These are phyloP conservation scores for Cyrtonyx montezumae DNA, from an alignment of 2,113 vertebrate genomes.

Conservation along the genomic window DNA sequence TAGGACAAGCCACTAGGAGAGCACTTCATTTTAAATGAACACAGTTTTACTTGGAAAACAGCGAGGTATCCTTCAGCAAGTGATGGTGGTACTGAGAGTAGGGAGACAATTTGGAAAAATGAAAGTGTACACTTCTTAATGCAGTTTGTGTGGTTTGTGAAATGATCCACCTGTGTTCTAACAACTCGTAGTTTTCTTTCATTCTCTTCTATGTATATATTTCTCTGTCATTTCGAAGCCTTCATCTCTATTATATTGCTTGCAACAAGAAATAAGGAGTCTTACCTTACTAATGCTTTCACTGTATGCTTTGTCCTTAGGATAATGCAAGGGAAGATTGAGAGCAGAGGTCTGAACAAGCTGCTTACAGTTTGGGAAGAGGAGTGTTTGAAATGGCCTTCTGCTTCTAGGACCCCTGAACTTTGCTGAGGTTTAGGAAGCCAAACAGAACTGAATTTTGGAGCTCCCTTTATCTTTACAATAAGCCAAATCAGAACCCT, in stretches of 20 bases:
- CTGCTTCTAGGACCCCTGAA: slow-evolving; percentile 8
- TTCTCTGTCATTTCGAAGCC: neutral
- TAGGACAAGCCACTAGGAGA: neutral
- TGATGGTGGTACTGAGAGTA: neutral
- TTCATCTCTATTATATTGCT: neutral
- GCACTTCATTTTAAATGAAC: neutral
- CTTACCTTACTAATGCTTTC: neutral
- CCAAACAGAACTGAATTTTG: neutral
- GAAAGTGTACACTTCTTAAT: neutral
- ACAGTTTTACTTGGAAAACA: neutral
- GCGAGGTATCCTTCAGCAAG: rapidly evolving
- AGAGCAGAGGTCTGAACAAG: slow-evolving; percentile 1
- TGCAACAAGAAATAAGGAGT: neutral
- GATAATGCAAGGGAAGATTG: neutral
- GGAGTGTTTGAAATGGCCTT: neutral
- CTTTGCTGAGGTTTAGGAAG: neutral
- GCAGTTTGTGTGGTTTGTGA: neutral
- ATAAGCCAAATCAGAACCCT: neutral
- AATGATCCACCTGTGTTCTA: rapidly evolving
- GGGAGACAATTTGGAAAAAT: neutral
- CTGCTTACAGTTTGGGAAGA: neutral
- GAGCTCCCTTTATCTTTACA: slow-evolving; percentile 16
- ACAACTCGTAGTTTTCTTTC: neutral
- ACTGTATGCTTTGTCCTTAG: neutral
- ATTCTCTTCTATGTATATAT: neutral